These are phyloP conservation scores for Sebastes minor DNA, from an alignment of 2,797 vertebrate genomes.

Conservation along the genomic window DNA sequence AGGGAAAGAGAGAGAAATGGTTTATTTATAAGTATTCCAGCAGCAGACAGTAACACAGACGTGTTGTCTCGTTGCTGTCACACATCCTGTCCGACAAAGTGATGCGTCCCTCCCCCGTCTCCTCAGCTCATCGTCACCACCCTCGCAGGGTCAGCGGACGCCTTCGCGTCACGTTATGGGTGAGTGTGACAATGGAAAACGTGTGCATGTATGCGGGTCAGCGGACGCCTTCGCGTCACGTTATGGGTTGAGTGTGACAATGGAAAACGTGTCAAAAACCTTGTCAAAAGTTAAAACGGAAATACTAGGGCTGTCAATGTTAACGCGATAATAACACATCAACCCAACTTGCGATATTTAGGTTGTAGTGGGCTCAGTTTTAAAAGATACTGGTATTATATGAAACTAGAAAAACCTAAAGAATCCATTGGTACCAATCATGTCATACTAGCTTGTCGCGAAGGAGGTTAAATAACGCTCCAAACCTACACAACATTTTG, in stretches of 20 bases:
- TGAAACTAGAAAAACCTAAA: no score
- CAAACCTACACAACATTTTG: no score
- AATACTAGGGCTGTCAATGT: no score
- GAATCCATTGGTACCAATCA: no score
- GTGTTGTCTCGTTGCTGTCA: slow-evolving; percentile 25
- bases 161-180: background rate
- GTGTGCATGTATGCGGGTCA: slow-evolving; percentile 21
- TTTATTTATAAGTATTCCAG: slow-evolving; percentile 52
- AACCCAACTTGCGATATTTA: no score
- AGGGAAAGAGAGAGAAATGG: background rate
- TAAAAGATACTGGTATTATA: no score
- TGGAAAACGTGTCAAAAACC: background rate
- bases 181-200: no score
- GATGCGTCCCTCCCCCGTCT: slow-evolving; percentile 45
- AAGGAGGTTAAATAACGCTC: no score
- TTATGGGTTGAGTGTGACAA: background rate
- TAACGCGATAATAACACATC: no score
- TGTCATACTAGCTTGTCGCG: no score
- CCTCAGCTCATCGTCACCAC: slow-evolving; percentile 48
- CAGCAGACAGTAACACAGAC: slow-evolving; percentile 26
- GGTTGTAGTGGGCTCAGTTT: no score
- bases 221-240: slow-evolving; percentile 23
- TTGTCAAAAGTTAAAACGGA: background rate
- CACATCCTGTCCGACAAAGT: slow-evolving; percentile 41
- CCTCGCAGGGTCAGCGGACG: slow-evolving; percentile 32